phyloP scores from a whole-genome alignment of 2,888 invertebrate genomes.

The Coremacera marginata region DNA sequence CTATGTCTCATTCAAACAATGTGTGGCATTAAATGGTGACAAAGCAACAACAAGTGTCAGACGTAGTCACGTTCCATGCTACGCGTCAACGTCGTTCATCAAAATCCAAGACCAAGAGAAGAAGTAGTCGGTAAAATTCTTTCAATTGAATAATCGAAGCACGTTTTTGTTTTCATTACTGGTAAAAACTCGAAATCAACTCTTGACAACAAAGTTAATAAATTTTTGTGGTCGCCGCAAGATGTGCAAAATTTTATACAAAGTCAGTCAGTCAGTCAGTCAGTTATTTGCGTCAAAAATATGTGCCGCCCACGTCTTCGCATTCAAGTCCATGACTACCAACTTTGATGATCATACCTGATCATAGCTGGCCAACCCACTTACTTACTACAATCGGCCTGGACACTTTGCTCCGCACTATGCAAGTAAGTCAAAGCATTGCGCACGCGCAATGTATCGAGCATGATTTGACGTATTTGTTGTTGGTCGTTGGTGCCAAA shows the following conservation, averaged over 20 bases:
- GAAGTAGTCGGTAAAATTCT: slow-evolving; percentile 30
- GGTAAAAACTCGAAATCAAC: background rate
- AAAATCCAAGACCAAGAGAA: slow-evolving; percentile 13
- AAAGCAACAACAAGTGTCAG: background rate
- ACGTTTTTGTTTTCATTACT: slow-evolving; percentile 43
- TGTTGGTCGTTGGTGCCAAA: background rate
- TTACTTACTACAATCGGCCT: background rate
- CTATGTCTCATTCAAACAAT: background rate
- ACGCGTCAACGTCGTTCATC: slow-evolving; percentile 26
- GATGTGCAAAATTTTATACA: slow-evolving; percentile 3
- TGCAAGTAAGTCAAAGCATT: background rate
- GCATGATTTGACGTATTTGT: slow-evolving; percentile 30
- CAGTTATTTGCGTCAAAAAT: background rate
- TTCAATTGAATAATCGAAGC: slow-evolving; percentile 47
- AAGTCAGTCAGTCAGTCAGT: slow-evolving; percentile 1
- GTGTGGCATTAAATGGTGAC: slow-evolving; percentile 13
- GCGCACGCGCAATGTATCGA: slow-evolving; percentile 27
- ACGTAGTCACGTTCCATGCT: slow-evolving; percentile 23
- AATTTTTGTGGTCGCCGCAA: background rate
- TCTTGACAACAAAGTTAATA: background rate
- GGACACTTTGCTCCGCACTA: background rate
- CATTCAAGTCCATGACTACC: background rate
- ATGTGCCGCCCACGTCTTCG: slow-evolving; percentile 6
- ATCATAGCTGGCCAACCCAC: background rate
- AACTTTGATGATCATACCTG: background rate